Conservation (phyloP, 2,797 vertebrate genomes). For the Eutrigla gurnardus region DNA sequence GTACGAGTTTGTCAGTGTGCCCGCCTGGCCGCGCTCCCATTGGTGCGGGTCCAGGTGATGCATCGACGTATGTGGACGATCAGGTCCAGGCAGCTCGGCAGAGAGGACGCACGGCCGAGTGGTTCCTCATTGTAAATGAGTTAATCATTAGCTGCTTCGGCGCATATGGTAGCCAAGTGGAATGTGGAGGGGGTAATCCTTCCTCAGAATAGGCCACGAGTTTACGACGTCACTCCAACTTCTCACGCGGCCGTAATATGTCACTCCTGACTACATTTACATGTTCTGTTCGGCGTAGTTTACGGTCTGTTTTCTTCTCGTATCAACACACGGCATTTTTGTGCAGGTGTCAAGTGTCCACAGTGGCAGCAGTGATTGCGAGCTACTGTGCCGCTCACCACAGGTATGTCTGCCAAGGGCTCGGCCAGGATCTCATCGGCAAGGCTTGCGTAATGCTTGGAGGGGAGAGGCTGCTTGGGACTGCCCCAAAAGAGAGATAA, state of each 20-base stretch:
- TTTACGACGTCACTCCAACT: conserved; percentile 27
- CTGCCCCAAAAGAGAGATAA: conserved; percentile 1
- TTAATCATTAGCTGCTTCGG: conserved; percentile 72
- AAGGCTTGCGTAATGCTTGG: conserved; percentile 27
- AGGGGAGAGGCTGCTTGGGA: conserved; percentile 17
- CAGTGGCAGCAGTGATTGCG: conserved; percentile 53
- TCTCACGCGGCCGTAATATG: not conserved
- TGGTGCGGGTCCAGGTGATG: conserved; percentile 47
- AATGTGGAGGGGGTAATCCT: conserved; percentile 45
- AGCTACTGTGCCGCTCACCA: conserved; percentile 60
- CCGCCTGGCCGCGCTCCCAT: conserved; percentile 40
- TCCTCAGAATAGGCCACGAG: conserved; percentile 23
- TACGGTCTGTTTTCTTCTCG: conserved; percentile 25
- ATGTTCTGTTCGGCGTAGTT: conserved; percentile 12
- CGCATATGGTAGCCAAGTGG: conserved; percentile 46
- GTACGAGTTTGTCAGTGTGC: conserved; percentile 41
- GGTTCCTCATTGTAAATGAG: conserved; percentile 57
- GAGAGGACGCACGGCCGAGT: conserved; percentile 18
- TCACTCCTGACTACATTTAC: conserved; percentile 11
- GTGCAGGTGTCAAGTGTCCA: conserved; percentile 53
- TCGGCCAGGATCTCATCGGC: conserved; percentile 32
- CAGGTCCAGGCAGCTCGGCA: conserved; percentile 40
- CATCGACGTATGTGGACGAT: conserved; percentile 52
- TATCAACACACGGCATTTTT: conserved; percentile 42
- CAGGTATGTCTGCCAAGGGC: conserved; percentile 74